Percentiles rank a stretch among this genome's conserved stretches.
These are phyloP conservation scores for Helicoverpa zea DNA, from an alignment of 1,140 invertebrate species.

Conservation along the genomic window DNA sequence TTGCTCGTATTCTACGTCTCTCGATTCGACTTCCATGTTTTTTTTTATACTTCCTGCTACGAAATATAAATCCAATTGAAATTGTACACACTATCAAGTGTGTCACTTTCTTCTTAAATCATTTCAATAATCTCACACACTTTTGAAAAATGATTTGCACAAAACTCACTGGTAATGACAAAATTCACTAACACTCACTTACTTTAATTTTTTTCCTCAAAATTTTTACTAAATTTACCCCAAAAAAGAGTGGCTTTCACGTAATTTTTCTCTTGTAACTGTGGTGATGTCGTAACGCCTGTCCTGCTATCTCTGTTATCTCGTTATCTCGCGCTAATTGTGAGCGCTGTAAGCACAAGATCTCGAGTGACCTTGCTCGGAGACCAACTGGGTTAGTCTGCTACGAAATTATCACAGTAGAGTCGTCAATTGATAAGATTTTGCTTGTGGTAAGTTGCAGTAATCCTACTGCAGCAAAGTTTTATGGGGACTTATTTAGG, in stretches of 20 bases:
- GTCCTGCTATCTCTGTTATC: constrained; percentile 48
- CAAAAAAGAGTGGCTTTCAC: background rate
- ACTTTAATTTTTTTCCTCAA: background rate
- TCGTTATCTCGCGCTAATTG: constrained; percentile 65
- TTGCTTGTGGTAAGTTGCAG: background rate
- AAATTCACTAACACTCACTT: background rate
- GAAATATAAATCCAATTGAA: background rate
- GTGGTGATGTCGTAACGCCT: constrained; percentile 4
- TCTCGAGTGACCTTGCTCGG: constrained; percentile 65
- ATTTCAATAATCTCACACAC: background rate
- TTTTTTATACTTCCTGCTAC: background rate
- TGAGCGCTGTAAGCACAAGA: constrained; percentile 63
- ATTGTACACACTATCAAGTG: no score
- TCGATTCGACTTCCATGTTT: constrained; percentile 43
- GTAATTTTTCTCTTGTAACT: constrained; percentile 8
- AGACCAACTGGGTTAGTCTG: constrained; percentile 63
- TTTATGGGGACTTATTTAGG: no score
- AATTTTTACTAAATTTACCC: background rate
- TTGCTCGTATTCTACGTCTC: constrained; percentile 67
- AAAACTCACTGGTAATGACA: background rate
- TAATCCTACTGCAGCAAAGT: no score
- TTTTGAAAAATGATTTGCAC: background rate
- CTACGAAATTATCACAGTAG: background rate
- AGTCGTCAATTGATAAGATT: background rate
- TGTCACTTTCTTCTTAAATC: no score